Conservation (phyloP, 1,140 invertebrate species). For the Cydia strobilella region DNA sequence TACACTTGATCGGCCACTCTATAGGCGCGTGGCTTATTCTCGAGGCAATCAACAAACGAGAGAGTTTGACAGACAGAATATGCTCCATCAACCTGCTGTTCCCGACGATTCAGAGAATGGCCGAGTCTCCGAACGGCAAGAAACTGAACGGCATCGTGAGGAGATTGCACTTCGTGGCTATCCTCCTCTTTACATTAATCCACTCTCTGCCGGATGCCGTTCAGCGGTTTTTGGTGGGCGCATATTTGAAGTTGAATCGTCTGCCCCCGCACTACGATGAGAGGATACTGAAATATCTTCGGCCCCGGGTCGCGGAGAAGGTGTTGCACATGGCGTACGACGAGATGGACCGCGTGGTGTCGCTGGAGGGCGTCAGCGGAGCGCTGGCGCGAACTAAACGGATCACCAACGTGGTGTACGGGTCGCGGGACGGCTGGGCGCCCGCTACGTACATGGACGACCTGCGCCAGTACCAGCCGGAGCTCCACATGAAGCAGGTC, state of each 20-base stretch:
- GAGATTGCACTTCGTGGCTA: constrained; percentile 46
- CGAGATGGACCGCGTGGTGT: constrained; percentile 67
- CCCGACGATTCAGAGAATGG: constrained; percentile 70
- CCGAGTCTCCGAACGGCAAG: constrained; percentile 58
- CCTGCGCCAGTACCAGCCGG: constrained; percentile 53
- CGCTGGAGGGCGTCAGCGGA: constrained; percentile 50
- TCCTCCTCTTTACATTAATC: constrained; percentile 53
- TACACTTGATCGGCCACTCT: constrained; percentile 72
- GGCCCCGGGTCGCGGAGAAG: constrained; percentile 57
- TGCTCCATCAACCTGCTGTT: constrained; percentile 64
- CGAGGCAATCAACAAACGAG: constrained; percentile 56
- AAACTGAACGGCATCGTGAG: constrained; percentile 58
- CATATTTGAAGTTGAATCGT: constrained; percentile 55
- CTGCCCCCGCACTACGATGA: constrained; percentile 49
- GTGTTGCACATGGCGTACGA: constrained; percentile 64
- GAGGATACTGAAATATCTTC: constrained; percentile 53
- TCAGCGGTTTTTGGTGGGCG: constrained; percentile 45
- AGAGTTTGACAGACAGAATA: constrained; percentile 46
- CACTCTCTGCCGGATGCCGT: constrained; percentile 50
- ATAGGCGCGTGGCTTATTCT: constrained; percentile 71
- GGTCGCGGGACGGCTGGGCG: constrained; percentile 60
- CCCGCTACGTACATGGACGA: constrained; percentile 61
- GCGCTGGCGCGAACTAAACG: constrained; percentile 56
- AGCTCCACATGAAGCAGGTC: constrained; percentile 52
- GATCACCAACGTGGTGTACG: constrained; percentile 63